phyloP scores from a whole-genome alignment of 2,797 vertebrate genomes.

The Chrosomus eos region DNA sequence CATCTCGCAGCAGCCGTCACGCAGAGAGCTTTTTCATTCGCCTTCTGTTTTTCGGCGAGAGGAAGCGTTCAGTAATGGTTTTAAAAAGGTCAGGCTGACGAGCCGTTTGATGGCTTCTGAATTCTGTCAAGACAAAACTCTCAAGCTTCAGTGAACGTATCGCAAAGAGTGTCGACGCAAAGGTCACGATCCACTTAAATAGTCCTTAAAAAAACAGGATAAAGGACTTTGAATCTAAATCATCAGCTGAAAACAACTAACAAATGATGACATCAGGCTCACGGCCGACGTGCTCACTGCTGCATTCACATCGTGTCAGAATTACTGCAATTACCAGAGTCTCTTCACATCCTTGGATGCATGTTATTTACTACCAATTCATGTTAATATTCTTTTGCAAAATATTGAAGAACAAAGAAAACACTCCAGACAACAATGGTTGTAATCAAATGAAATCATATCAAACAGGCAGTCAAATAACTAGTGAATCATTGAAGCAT shows the following conservation, averaged over 20 bases:
- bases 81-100: conserved; percentile 34
- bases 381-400: not conserved
- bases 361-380: not conserved
- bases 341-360: not conserved
- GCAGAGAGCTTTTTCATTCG: conserved; percentile 18
- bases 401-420: not conserved
- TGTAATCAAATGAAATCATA: not conserved
- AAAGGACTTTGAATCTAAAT: not conserved
- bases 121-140: conserved; percentile 30
- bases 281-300: not conserved
- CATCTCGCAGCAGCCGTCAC: conserved; percentile 10
- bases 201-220: not conserved
- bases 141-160: conserved; percentile 9
- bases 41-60: conserved; percentile 34
- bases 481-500: not conserved
- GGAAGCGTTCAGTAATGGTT: conserved; percentile 27
- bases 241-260: not conserved
- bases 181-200: conserved; percentile 40
- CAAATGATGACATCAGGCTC: not conserved
- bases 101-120: conserved; percentile 27
- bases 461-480: not conserved
- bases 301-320: not conserved
- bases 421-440: not conserved
- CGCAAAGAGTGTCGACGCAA: conserved; percentile 15
- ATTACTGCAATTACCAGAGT: conserved; percentile 22